Evolutionary conservation across 2,797 vertebrate species (phyloP), one percentile per base, ranked within the genome.

Genomic region (Amphiprion clarkii): DNA sequence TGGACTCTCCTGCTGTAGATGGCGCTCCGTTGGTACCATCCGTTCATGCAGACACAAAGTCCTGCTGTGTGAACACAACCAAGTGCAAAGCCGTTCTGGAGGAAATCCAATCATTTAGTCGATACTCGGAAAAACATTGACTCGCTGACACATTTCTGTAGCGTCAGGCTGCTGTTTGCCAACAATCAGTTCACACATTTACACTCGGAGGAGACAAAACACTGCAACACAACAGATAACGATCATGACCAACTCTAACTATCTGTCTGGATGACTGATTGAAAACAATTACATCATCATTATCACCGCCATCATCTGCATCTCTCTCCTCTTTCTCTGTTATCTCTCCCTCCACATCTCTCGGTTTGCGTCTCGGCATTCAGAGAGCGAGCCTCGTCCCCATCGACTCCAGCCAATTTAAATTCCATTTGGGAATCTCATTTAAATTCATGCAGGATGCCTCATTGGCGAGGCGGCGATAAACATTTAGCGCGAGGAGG

Each of bases 391-490:
- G 21, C 0, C 53, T 40, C 29, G 42, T 27, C 67, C 36, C 23
- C 6, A 65, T 76, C 39, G 14, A 39, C 79, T 61, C 31, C 0
- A 60, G 66, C n/a, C 72, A 55, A 70, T 84, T 78, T 75, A 80
- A 79, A 77, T 66, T 72, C 70, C 64, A 78, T 79, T 76, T 62
- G 39, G 14, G 69, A 62, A 61, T 53, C 75, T 76, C 36, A 65
- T 82, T 77, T 69, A 55, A 72, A 79, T 75, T 72, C 79, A 77
- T 60, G 68, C 4, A 33, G 42, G 76, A 79, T 0, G 67, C 70
- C 71, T 84, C 76, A 72, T 70, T 67, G 74, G 64, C 46, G 0
- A 39, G 75, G 49, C 54, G 11, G 62, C 2, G 59, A 53, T 77
- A 77, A 82, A 77, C 73, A 76, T 51, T 76, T 57, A 74, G 55